Evolutionary conservation across 1,140 invertebrate genomes (phyloP).

Genomic region (Rhyacophila brunnea): DNA sequence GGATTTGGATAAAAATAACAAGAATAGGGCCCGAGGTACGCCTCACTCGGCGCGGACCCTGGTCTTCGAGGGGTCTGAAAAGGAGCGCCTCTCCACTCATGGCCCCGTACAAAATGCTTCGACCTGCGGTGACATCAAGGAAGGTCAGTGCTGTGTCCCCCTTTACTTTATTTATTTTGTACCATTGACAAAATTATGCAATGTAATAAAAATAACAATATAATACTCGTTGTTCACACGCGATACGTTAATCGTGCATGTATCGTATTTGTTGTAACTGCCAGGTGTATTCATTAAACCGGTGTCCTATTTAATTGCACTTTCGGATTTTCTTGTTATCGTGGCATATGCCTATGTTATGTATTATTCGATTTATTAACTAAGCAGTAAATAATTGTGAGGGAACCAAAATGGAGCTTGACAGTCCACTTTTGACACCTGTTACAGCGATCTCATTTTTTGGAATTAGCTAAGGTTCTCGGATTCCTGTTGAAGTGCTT

Average conservation of each 20-base stretch:
- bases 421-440: conserved; percentile 2
- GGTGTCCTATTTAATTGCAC: background rate
- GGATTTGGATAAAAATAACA: conserved; percentile 18
- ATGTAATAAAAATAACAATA: conserved; percentile 3
- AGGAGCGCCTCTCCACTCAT: conserved; percentile 19
- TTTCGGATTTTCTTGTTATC: background rate
- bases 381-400: background rate
- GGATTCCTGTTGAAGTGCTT: background rate
- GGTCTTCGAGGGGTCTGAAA: conserved; percentile 51
- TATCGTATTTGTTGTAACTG: too few relatives aligned
- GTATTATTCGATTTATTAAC: too few relatives aligned
- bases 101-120: conserved; percentile 41
- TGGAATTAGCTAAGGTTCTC: background rate
- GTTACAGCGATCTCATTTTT: background rate
- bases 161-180: conserved; percentile 3
- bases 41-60: conserved; percentile 53
- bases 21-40: conserved; percentile 49
- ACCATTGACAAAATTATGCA: conserved; percentile 19
- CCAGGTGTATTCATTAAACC: background rate
- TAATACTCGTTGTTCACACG: too few relatives aligned
- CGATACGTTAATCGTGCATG: too few relatives aligned
- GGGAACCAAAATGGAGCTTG: background rate
- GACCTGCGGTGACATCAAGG: conserved; percentile 46
- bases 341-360: background rate
- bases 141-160: conserved; percentile 41